phyloP scores from a whole-genome alignment of 2,113 vertebrate genomes.

The Phyllostomus discolor region DNA sequence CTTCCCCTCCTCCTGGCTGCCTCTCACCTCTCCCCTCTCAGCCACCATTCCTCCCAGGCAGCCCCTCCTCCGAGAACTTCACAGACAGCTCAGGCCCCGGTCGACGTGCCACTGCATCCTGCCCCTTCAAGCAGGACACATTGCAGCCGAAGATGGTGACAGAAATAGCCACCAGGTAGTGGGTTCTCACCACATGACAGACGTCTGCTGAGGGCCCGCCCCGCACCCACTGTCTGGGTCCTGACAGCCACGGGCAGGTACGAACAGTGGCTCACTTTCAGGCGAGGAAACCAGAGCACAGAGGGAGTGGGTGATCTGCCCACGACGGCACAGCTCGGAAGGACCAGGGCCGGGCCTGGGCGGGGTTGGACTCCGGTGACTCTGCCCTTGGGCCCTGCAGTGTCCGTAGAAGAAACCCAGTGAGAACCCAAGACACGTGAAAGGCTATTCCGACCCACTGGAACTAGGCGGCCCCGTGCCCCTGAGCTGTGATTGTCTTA shows the following conservation, averaged over 20 bases:
- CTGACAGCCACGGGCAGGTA: not conserved
- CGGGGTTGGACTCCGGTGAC: no score
- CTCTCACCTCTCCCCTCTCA: not conserved
- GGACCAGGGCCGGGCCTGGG: not conserved
- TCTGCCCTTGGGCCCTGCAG: not conserved
- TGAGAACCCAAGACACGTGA: not conserved
- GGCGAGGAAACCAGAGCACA: not conserved
- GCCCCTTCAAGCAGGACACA: not conserved
- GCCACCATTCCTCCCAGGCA: not conserved
- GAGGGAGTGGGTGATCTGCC: not conserved
- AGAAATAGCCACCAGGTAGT: not conserved
- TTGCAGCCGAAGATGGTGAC: not conserved
- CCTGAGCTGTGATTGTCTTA: not conserved
- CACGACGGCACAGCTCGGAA: accelerated
- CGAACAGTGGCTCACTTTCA: not conserved
- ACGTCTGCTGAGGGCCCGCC: not conserved
- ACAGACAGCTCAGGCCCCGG: accelerated
- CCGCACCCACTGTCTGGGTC: not conserved
- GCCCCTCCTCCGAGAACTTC: not conserved
- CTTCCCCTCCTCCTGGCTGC: accelerated
- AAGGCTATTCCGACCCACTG: accelerated
- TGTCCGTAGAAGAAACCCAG: not conserved
- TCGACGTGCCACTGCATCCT: accelerated
- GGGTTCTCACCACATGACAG: not conserved
- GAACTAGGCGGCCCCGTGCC: not conserved